Conservation (phyloP, 23 tunicate species). For the Halocynthia roretzi region DNA sequence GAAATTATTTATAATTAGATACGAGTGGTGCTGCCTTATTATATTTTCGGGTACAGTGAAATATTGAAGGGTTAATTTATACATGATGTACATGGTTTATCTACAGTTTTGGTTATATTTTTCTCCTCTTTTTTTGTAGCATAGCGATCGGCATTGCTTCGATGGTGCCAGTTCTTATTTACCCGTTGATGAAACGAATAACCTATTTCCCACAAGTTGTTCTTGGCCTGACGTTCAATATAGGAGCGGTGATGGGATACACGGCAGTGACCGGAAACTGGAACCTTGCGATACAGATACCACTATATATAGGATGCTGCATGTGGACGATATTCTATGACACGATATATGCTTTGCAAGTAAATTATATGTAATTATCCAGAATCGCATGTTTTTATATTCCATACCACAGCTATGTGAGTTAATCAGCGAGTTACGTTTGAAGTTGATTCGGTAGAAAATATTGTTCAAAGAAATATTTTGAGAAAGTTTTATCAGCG, state of each 20-base stretch:
- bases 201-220: conserved; percentile 74
- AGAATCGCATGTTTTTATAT: too few species aligned
- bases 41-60: too few species aligned
- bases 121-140: conserved; percentile 17
- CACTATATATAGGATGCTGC: conserved; percentile 73
- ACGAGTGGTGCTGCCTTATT: too few species aligned
- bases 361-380: background rate
- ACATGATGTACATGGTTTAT: too few species aligned
- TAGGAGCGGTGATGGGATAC: conserved; percentile 94
- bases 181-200: conserved; percentile 83
- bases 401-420: too few species aligned
- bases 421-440: too few species aligned
- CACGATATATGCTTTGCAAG: conserved; percentile 93
- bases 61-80: too few species aligned
- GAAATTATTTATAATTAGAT: too few species aligned
- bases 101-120: too few species aligned
- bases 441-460: too few species aligned
- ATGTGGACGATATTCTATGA: conserved; percentile 93
- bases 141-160: conserved; percentile 73
- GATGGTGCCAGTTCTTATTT: conserved; percentile 75
- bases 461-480: too few species aligned
- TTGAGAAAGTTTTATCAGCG: too few species aligned
- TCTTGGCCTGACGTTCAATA: conserved; percentile 83
- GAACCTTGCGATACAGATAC: conserved; percentile 28
- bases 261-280: conserved; percentile 54